Percentiles rank a stretch among this genome's conserved stretches.
Evolutionary conservation across 2,888 invertebrate genomes (phyloP).

Genomic region (Hyposoter didymator): DNA sequence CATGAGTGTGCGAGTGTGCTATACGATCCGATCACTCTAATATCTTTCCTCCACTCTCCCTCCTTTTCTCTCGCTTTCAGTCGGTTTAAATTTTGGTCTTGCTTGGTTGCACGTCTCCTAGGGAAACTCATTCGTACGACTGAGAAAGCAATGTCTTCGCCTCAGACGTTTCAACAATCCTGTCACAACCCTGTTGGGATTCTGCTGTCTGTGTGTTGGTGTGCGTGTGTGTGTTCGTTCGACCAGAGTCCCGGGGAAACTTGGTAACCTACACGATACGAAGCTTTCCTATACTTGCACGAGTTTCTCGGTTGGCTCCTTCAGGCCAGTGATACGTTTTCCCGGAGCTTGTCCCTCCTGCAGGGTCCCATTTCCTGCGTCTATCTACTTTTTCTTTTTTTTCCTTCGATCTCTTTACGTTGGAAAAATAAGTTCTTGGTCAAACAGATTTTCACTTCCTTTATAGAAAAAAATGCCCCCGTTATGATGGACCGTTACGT

Average conservation of each 20-base stretch:
- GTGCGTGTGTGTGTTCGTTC: slow-evolving; percentile 11
- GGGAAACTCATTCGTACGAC: background rate
- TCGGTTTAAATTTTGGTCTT: background rate
- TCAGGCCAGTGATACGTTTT: slow-evolving; percentile 38
- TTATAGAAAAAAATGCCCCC: slow-evolving; percentile 6
- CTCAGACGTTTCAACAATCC: background rate
- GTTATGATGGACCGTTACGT: background rate
- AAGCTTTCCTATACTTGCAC: slow-evolving; percentile 38
- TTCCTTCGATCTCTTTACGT: background rate
- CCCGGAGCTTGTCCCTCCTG: slow-evolving; percentile 15
- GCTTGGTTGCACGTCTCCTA: background rate
- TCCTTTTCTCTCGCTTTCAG: background rate
- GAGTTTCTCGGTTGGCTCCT: slow-evolving; percentile 43
- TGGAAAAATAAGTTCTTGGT: slow-evolving; percentile 17
- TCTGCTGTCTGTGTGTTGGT: background rate
- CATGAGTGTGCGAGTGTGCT: background rate
- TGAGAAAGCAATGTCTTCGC: slow-evolving; percentile 8
- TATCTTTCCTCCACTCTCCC: slow-evolving; percentile 8
- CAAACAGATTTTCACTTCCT: slow-evolving; percentile 33
- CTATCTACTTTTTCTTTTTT: background rate
- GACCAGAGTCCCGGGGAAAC: background rate
- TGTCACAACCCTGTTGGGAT: background rate
- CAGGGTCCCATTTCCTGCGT: slow-evolving; percentile 6
- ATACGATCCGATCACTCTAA: slow-evolving; percentile 9
- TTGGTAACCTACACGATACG: slow-evolving; percentile 15